Base-by-base conservation (phyloP, 2,888 invertebrate genomes). In the Ecdyonurus torrentis region DNA sequence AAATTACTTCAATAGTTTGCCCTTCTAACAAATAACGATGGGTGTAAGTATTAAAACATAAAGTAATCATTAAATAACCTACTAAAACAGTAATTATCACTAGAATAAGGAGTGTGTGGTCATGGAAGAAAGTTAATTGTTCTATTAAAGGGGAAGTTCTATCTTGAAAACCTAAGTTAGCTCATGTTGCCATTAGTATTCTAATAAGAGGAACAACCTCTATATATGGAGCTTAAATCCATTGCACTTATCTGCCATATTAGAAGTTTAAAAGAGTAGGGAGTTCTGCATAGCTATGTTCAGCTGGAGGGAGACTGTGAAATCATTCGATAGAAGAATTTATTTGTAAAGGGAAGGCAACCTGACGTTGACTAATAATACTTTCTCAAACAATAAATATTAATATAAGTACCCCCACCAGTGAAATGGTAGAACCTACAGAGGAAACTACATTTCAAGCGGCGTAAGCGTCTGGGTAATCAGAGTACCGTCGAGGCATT, bases 401-500 rank as follows among this genome's bases (percentile, higher is more conserved):
- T 70, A 85, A 79, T 66, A 80, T 73, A 72, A 84, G 71, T 69
- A 82, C 76, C 66, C 79, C 77, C 70, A 82, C 69, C 66, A 83
- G 70, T 1, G 83, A 85, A 70, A 84, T 81, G 69, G 81, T 75
- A 25, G 83, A 83, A n/a, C 85, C 85, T 72, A 85, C 76, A 3
- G 84, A 83, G 24, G 85, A 85, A 65, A 85, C 70, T 67, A 82
- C 71, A 79, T 87, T 87, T 84, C 85, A 86, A 63, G 78, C 72
- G 66, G 79, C 75, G 70, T 80, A 86, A 23, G 77, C 76, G 74
- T 86, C 85, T 0, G 85, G 84, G 62, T 86, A 87, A 73, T 87
- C 85, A 2, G 85, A 83, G 61, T 87, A 87, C 65, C 88, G 87
- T 63, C 88, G 87, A 59, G 87, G 88, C 75, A 88, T 87, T 0